Base-by-base conservation (phyloP, 2,888 invertebrate species). In the Plemyria rubiginata region DNA sequence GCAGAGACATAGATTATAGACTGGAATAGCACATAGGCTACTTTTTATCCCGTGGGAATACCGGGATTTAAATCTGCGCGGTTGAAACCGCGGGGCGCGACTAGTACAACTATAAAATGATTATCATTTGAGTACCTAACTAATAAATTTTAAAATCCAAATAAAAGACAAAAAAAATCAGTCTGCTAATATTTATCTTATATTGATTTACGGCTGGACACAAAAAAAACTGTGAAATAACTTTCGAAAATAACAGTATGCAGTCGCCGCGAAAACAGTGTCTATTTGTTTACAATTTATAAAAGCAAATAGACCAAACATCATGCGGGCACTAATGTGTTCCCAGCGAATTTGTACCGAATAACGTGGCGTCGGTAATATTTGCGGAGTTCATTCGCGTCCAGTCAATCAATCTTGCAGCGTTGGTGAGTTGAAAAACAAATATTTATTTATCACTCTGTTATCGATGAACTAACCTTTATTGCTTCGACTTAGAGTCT, bases 361-460 rank as follows among this genome's bases (percentile, higher is more conserved):
- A 62, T 52, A 59, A 53, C 59, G 28, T 77, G 16, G 16, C 59
- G 28, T 77, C 16, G 16, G 45, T 16, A 75, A 82, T 81, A 80
- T 80, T 83, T 80, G 74, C 78, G 61, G 70, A 81, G 80, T 80
- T 81, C 75, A 80, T 82, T 81, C 78, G 76, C 78, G 71, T 68
- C 72, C 71, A 76, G 76, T 77, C 74, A 78, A 82, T 83, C 82
- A 80, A 84, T 83, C 82, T 81, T 78, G 63, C 70, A 72, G 66
- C 74, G 69, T 32, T 69, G 76, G 74, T 65, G 76, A 78, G 72
- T 73, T 71, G 65, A 73, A 71, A 63, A 63, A 66, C 75, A 77
- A 79, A 80, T 67, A 76, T 75, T 76, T 71, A 70, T 66, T 72
- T 73, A 71, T 54, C 65, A 50, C 49, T 36, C 29, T 29, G 4